Conservation (phyloP, 2,797 vertebrate genomes). For the Lophius americanus region DNA sequence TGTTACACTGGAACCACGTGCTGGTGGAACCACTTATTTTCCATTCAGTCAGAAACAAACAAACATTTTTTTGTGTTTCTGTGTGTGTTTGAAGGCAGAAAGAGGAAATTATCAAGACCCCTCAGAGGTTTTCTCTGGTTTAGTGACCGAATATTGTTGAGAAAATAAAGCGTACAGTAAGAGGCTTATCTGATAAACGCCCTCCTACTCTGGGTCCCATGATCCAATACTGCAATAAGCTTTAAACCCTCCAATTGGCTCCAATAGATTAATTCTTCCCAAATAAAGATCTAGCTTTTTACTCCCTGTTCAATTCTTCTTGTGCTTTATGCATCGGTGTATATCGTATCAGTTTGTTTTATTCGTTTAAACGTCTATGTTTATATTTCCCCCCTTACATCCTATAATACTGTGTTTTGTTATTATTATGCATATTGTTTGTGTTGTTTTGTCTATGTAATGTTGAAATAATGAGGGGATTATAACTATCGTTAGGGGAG, state of each 20-base stretch:
- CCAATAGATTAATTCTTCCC: slow-evolving; percentile 53
- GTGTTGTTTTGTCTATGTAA: slow-evolving; percentile 4
- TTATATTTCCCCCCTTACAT: slow-evolving; percentile 6
- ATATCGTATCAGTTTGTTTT: slow-evolving; percentile 2
- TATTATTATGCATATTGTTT: slow-evolving; percentile 4
- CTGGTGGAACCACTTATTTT: slow-evolving; percentile 3
- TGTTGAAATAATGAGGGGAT: slow-evolving; percentile 26
- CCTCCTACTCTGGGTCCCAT: slow-evolving; percentile 53
- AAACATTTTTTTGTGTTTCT: slow-evolving; percentile 32
- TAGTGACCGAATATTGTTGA: slow-evolving; percentile 59
- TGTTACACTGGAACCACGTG: not conserved
- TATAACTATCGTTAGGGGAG: slow-evolving; percentile 27
- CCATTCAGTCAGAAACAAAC: slow-evolving; percentile 32
- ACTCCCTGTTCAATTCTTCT: slow-evolving; percentile 18
- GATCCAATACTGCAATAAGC: slow-evolving; percentile 58
- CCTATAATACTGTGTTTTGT: slow-evolving; percentile 2
- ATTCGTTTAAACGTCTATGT: slow-evolving; percentile 12
- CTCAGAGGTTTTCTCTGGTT: slow-evolving; percentile 48
- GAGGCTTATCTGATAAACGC: slow-evolving; percentile 74
- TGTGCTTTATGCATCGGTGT: not conserved
- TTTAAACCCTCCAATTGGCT: slow-evolving; percentile 54
- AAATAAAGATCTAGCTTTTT: slow-evolving; percentile 48
- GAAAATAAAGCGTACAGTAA: slow-evolving; percentile 67
- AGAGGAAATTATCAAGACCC: slow-evolving; percentile 48
- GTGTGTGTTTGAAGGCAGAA: slow-evolving; percentile 5